Evolutionary conservation across 1,140 invertebrate genomes (phyloP), one percentile per base, ranked within the genome.

Genomic region (Aphelinus certus): DNA sequence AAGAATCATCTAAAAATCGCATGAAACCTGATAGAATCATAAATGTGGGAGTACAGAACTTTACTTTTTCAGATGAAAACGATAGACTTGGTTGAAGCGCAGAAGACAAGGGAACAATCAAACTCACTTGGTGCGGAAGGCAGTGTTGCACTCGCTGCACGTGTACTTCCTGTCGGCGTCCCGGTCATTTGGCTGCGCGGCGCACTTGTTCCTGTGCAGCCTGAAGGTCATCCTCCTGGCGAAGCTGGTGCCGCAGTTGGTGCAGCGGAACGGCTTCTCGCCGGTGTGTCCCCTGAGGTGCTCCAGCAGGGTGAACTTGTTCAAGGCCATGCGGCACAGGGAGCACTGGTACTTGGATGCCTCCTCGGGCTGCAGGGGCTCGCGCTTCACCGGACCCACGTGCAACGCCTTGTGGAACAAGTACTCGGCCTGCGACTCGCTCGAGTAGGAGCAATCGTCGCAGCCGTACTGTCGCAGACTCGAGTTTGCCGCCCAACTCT

Each of bases 281-380:
- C 93, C 91, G 0, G 94, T 95, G 80, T 94, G 94, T 48, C 89
- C 89, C 45, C 92, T 88, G 57, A 95, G 86, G 82, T 96, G 94
- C 48, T 90, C 90, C 1, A 91, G 87, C 9, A 95, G 85, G 0
- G 92, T 92, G 1, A 90, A 83, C 80, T 94, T 95, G 9, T 87
- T 90, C 76, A 95, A 93, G 26, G 89, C 89, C 74, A 93, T 93
- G 0, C 92, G 86, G 76, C 95, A 94, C 1, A 92, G 76, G 0
- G 91, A 91, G 78, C 94, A 95, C 1, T 84, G 82, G 60, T 93
- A 92, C 83, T 90, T 91, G 2, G 80, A 6, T 6, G 82, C 78
- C 49, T 79, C 78, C 7, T 82, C 78, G 61, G 61, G 69, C 46
- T 72, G 77, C 2, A 7, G 7, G 75, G 58, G 84, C 76, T 90